Conservation (phyloP, 2,797 vertebrate species). For the Phaenicophaeus curvirostris region DNA sequence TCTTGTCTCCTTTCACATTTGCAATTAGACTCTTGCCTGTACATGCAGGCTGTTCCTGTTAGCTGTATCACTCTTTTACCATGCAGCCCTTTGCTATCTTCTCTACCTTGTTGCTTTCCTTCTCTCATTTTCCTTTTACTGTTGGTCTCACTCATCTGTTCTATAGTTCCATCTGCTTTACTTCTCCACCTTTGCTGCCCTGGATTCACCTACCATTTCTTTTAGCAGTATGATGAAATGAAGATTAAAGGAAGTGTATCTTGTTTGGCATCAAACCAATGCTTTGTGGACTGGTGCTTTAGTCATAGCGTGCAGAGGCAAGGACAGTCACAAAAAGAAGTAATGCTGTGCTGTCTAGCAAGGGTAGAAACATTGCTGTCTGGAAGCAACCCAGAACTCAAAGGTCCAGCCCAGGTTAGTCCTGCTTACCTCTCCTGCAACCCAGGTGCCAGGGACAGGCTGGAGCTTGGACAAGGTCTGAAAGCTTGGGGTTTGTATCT, state of each 20-base stretch:
- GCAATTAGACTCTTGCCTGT: background rate
- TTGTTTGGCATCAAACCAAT: background rate
- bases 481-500: background rate
- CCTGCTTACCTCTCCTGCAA: background rate
- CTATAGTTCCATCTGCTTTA: background rate
- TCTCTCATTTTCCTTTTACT: background rate
- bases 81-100: background rate
- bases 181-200: background rate
- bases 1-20: background rate
- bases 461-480: background rate
- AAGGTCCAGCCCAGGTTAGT: background rate
- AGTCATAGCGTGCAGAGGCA: background rate
- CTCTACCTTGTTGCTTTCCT: background rate
- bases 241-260: background rate
- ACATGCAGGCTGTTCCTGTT: background rate
- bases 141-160: background rate
- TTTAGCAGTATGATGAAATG: background rate
- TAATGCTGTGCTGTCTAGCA: background rate
- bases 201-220: background rate
- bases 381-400: background rate
- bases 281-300: background rate
- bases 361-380: background rate
- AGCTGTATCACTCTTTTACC: rapidly evolving
- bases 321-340: background rate
- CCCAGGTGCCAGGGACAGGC: background rate